Base-by-base conservation (phyloP, 2,888 invertebrate genomes). In the Sarcophaga caerulescens region DNA sequence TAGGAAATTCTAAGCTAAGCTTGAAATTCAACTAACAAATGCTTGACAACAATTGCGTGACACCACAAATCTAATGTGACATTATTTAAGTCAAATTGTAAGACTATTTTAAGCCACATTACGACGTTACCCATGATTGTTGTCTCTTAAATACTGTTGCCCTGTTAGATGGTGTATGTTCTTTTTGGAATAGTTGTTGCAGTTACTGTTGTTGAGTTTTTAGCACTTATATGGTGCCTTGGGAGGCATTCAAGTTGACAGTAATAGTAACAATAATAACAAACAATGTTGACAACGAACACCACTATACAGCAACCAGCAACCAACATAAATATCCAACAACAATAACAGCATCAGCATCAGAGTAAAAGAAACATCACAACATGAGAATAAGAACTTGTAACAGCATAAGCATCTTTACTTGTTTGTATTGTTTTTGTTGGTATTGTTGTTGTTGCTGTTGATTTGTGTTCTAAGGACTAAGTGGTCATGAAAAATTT, bases 401-500 rank as follows among this genome's bases (percentile, higher is more conserved):
- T 44, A 66, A 82, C 21, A 80, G 68, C 63, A 68, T 70, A 77
- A 80, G 44, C 66, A 63, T 76, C 47, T 25, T 17, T 19, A 69
- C 69, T 82, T 45, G 78, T 59, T 62, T 2, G 6, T 74, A 17
- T 35, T 35, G 35, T 35, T 35, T 5, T 35, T 35, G 2, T 10
- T 35, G 8, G 0, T 6, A 6, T 35, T 35, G 35, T 35, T 35
- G 35, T 8, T 35, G 35, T 6, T 35, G 2, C 10, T 35, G 8
- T 35, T 35, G 35, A 10, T 35, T 35, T 35, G 35, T 78, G 74
- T 79, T 63, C 59, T 75, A 80, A 75, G 75, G 76, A 62, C 84
- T 75, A 70, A 86, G 78, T 84, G 81, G 84, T 86, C 77, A 84
- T 86, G 84, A 86, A 84, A 84, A 78, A 84, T 81, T 86, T 75